A percentile compares a stretch with the other conserved stretches of the same genome.
These are phyloP conservation scores for Enteromius viviparus DNA, from an alignment of 2,797 vertebrate genomes.

Conservation along the genomic window DNA sequence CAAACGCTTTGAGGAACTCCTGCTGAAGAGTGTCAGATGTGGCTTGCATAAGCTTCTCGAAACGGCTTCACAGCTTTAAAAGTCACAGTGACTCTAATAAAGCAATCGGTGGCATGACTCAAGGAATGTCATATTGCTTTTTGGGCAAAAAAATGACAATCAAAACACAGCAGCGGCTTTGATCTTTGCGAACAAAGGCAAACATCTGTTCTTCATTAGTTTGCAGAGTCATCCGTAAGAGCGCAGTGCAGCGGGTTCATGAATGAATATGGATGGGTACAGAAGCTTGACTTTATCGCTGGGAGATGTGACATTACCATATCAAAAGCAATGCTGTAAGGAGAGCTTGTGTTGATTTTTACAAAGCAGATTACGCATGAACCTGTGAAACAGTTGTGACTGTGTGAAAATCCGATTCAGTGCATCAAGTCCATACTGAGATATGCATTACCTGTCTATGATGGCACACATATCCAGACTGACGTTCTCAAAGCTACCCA, in stretches of 20 bases:
- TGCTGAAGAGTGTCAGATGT: slow-evolving; percentile 23
- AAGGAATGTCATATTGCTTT: not conserved
- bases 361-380: slow-evolving; percentile 26
- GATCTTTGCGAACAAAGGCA: slow-evolving; percentile 14
- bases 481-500: slow-evolving; percentile 92
- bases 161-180: not conserved
- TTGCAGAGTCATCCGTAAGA: not conserved
- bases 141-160: not conserved
- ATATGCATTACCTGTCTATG: slow-evolving; percentile 86
- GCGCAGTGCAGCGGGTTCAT: not conserved
- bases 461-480: slow-evolving; percentile 98
- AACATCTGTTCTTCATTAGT: slow-evolving; percentile 13
- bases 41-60: slow-evolving; percentile 2
- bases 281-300: not conserved
- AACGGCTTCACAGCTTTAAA: slow-evolving; percentile 31
- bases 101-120: not conserved
- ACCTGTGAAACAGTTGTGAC: not conserved
- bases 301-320: slow-evolving; percentile 2
- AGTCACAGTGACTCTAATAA: not conserved
- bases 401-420: slow-evolving; percentile 1
- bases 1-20: slow-evolving; percentile 37
- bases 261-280: not conserved
- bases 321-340: not conserved
- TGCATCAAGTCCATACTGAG: not conserved
- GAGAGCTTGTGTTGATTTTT: not conserved